Conservation (phyloP, 2,113 vertebrate genomes). For the Cyanoramphus novaezelandiae region DNA sequence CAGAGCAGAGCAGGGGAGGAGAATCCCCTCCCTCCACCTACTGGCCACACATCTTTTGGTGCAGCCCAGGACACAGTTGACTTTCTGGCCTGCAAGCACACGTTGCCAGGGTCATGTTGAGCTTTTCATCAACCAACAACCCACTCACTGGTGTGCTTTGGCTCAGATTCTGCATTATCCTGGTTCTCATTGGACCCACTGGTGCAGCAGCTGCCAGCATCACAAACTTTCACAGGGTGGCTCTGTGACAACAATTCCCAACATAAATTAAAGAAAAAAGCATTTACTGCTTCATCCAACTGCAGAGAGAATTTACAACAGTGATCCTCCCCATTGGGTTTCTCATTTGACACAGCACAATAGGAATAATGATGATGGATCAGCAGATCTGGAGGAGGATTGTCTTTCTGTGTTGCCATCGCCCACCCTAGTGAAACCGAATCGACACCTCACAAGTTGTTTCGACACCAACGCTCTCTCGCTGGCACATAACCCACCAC, state of each 20-base stretch:
- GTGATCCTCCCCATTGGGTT: background rate
- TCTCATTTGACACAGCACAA: constrained; percentile 34
- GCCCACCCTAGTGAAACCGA: background rate
- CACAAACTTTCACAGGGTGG: background rate
- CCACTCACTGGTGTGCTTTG: background rate
- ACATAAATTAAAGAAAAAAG: background rate
- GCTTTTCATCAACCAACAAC: background rate
- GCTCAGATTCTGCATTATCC: background rate
- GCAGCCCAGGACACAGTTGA: background rate
- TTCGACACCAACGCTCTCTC: background rate
- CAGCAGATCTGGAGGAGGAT: constrained; percentile 63
- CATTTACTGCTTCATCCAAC: background rate
- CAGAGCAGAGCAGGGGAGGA: background rate
- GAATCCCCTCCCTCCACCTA: background rate
- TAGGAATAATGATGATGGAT: constrained; percentile 32
- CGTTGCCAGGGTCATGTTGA: background rate
- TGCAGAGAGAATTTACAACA: background rate
- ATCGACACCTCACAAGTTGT: constrained; percentile 16
- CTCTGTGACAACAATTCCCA: constrained; percentile 60
- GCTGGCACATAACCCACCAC: background rate
- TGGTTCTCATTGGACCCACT: background rate
- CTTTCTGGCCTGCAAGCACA: background rate
- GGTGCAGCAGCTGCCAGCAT: background rate
- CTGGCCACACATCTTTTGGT: background rate
- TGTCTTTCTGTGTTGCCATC: constrained; percentile 47